These are phyloP conservation scores for Cherax quadricarinatus DNA, from an alignment of 1,140 invertebrate genomes.

Conservation along the genomic window DNA sequence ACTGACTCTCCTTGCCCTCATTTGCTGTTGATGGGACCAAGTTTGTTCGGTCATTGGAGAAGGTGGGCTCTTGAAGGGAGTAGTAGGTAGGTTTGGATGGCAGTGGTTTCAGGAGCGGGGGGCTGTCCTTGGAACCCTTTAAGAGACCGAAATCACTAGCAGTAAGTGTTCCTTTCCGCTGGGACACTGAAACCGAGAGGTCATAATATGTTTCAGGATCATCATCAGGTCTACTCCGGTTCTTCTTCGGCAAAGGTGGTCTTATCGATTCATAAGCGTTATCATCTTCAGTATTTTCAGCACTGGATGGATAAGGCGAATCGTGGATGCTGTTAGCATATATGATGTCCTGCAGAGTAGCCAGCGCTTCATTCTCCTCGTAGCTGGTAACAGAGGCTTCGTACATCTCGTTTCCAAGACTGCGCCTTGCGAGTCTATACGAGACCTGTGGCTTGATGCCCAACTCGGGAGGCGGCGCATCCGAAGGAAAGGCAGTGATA, in stretches of 20 bases:
- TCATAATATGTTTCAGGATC: background rate
- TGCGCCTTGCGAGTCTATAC: conserved; percentile 25
- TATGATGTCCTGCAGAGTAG: conserved; percentile 25
- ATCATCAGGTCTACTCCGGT: background rate
- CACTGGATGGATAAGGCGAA: conserved; percentile 15
- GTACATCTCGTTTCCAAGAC: conserved; percentile 34
- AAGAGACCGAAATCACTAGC: conserved; percentile 55
- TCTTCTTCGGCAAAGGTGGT: conserved; percentile 53
- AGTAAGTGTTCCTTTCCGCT: conserved; percentile 32
- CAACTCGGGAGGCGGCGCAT: conserved; percentile 49
- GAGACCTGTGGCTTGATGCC: conserved; percentile 62
- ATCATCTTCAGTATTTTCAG: conserved; percentile 11
- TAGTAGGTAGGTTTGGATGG: conserved; percentile 36
- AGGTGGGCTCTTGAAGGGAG: conserved; percentile 11
- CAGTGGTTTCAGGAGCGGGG: conserved; percentile 17
- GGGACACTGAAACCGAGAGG: background rate
- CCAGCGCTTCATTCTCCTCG: conserved; percentile 53
- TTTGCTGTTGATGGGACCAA: conserved; percentile 9
- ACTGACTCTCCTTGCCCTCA: background rate
- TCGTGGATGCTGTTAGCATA: conserved; percentile 32
- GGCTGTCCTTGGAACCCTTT: conserved; percentile 21
- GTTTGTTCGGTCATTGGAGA: conserved; percentile 24
- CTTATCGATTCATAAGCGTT: conserved; percentile 33
- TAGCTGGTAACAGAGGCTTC: conserved; percentile 39
- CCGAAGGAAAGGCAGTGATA: conserved; percentile 62